phyloP scores from a whole-genome alignment of 2,888 invertebrate genomes.

The Leucoma salicis region DNA sequence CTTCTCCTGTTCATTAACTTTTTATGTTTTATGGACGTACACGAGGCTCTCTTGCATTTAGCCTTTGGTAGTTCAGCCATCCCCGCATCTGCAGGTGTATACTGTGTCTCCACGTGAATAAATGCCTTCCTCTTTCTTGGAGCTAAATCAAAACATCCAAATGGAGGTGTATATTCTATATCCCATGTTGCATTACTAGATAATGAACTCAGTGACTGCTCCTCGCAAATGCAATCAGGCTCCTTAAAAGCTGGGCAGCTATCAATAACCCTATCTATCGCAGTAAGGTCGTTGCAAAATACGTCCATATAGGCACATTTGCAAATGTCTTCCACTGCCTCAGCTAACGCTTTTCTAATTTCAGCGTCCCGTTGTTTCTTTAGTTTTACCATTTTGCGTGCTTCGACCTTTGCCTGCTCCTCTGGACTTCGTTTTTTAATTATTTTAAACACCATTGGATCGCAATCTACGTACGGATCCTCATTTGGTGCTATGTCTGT shows the following conservation, averaged over 20 bases:
- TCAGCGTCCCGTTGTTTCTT: constrained; percentile 80
- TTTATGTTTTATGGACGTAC: constrained; percentile 42
- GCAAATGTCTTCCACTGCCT: constrained; percentile 69
- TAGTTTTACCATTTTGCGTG: constrained; percentile 77
- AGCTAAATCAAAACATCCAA: constrained; percentile 84
- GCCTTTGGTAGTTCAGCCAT: constrained; percentile 49
- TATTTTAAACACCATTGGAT: constrained; percentile 86
- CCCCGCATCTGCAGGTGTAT: constrained; percentile 79
- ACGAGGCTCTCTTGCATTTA: constrained; percentile 47
- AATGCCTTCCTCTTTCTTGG: constrained; percentile 71
- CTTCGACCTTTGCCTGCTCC: constrained; percentile 78
- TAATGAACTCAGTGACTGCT: constrained; percentile 66
- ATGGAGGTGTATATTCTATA: constrained; percentile 87
- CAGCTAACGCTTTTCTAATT: constrained; percentile 72
- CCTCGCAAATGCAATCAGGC: constrained; percentile 65
- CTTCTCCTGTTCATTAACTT: constrained; percentile 33
- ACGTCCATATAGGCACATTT: constrained; percentile 80
- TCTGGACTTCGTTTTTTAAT: constrained; percentile 82
- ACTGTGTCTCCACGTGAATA: constrained; percentile 84
- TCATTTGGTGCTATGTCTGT: constrained; percentile 80
- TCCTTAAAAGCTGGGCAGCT: constrained; percentile 72
- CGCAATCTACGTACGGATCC: constrained; percentile 86
- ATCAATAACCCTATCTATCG: constrained; percentile 72
- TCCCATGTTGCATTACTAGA: constrained; percentile 85
- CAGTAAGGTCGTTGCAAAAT: constrained; percentile 68